phyloP scores from a whole-genome alignment of 1,140 invertebrate species.

The Zeugodacus cucurbitae region DNA sequence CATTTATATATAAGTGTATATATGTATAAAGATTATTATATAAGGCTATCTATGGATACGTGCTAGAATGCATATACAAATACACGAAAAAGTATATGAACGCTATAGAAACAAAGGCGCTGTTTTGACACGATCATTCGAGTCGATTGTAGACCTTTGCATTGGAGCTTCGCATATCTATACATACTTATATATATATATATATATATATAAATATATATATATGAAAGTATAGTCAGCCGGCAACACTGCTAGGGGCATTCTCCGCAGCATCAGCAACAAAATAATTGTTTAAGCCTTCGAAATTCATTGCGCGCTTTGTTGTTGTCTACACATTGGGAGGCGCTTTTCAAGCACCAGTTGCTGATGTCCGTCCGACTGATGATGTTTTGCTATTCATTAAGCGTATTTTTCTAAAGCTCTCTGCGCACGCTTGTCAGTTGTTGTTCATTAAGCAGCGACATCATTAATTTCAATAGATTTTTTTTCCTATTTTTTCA shows the following conservation, averaged over 20 bases:
- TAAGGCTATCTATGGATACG: too few species aligned
- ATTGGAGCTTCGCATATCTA: too few species aligned
- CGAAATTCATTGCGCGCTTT: neutral
- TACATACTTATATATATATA: too few species aligned
- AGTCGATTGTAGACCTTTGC: too few species aligned
- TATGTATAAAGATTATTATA: too few species aligned
- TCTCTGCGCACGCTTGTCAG: slow-evolving; percentile 7
- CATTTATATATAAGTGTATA: too few species aligned
- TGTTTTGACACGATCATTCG: too few species aligned
- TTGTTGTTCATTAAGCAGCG: slow-evolving; percentile 21
- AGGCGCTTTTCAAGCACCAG: neutral
- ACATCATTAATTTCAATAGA: slow-evolving; percentile 22
- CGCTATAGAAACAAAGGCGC: too few species aligned
- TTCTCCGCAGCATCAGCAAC: neutral
- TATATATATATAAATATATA: too few species aligned
- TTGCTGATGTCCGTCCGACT: neutral
- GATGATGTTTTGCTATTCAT: slow-evolving; percentile 7
- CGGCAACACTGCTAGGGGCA: neutral
- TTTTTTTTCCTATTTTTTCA: neutral
- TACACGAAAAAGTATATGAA: too few species aligned
- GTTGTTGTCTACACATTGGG: neutral
- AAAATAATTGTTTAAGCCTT: neutral
- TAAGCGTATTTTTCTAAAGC: slow-evolving; percentile 9
- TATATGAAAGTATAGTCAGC: too few species aligned
- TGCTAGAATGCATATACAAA: too few species aligned